Conservation (phyloP, 2,888 invertebrate species). For the Dasysyrphus albostriatus region DNA sequence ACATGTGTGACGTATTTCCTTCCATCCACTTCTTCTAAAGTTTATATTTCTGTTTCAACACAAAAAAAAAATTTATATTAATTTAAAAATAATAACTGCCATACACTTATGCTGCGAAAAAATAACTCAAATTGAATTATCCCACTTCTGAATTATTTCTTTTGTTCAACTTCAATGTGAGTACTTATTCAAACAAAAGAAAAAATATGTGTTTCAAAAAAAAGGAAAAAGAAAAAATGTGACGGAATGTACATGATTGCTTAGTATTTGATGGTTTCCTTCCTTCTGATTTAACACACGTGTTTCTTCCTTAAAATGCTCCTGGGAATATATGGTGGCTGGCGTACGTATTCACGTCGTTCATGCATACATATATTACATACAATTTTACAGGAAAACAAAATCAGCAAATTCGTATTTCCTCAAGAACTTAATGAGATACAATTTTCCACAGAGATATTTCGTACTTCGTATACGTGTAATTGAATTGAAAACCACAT, state of each 20-base stretch:
- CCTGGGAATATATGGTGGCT: not conserved
- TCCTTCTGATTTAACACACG: conserved; percentile 11
- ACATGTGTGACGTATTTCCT: too few relatives aligned
- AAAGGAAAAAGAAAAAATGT: not conserved
- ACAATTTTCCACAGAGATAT: conserved; percentile 36
- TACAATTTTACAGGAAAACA: conserved; percentile 34
- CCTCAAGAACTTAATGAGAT: conserved; percentile 33
- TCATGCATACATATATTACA: not conserved
- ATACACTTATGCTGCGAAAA: not conserved
- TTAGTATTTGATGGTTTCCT: conserved; percentile 21
- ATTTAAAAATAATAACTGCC: not conserved
- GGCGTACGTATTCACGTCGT: not conserved
- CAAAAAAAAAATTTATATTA: not conserved
- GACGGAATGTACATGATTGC: conserved; percentile 13
- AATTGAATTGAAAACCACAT: conserved; percentile 55
- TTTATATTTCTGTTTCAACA: too few relatives aligned
- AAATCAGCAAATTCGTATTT: conserved; percentile 30
- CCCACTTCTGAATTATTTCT: conserved; percentile 18
- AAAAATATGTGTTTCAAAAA: not conserved
- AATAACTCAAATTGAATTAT: conserved; percentile 2
- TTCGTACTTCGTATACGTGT: not conserved
- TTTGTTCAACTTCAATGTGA: conserved; percentile 18
- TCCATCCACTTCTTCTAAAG: too few relatives aligned
- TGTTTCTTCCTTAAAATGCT: conserved; percentile 13
- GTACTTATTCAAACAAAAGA: not conserved